Evolutionary conservation across 30 jellyfish, hydroid and myxozoan species (phyloP).

Genomic region (Clytia hemisphaerica): DNA sequence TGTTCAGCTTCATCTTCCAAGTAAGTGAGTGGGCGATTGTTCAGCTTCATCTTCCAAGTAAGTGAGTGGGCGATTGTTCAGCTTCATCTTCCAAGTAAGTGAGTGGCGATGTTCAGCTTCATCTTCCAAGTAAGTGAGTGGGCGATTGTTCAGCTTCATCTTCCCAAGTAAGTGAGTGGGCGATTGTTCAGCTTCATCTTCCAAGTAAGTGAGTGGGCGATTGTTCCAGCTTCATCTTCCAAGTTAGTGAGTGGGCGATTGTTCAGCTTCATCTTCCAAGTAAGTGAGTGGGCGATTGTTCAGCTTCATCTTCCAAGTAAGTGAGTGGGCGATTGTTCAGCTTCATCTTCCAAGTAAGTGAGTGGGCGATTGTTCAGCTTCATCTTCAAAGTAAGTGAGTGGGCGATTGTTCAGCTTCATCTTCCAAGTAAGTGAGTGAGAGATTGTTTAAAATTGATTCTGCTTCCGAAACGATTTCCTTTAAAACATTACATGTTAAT

Average conservation of each 20-base stretch:
- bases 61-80: slow-evolving; percentile 26
- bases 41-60: slow-evolving; percentile 16
- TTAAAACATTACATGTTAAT: slow-evolving; percentile 34
- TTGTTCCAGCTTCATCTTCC: slow-evolving; percentile 20
- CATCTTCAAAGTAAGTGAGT: slow-evolving; percentile 10
- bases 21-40: slow-evolving; percentile 17
- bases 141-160: slow-evolving; percentile 19
- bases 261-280: slow-evolving; percentile 11
- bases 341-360: slow-evolving; percentile 9
- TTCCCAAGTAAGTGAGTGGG: slow-evolving; percentile 15
- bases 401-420: slow-evolving; percentile 23
- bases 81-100: no score
- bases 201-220: slow-evolving; percentile 21
- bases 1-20: slow-evolving; percentile 12
- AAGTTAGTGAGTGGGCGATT: slow-evolving; percentile 13
- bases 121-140: slow-evolving; percentile 8
- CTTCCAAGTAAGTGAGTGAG: slow-evolving; percentile 12
- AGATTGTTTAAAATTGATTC: slow-evolving; percentile 31
- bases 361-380: slow-evolving; percentile 21
- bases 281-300: slow-evolving; percentile 20
- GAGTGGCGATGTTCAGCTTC: slow-evolving; percentile 23
- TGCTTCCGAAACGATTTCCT: slow-evolving; percentile 41
- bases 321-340: slow-evolving; percentile 22
- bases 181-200: slow-evolving; percentile 17
- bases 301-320: slow-evolving; percentile 12